Conservation (phyloP, 1,140 invertebrate genomes). For the Batillaria attramentaria region DNA sequence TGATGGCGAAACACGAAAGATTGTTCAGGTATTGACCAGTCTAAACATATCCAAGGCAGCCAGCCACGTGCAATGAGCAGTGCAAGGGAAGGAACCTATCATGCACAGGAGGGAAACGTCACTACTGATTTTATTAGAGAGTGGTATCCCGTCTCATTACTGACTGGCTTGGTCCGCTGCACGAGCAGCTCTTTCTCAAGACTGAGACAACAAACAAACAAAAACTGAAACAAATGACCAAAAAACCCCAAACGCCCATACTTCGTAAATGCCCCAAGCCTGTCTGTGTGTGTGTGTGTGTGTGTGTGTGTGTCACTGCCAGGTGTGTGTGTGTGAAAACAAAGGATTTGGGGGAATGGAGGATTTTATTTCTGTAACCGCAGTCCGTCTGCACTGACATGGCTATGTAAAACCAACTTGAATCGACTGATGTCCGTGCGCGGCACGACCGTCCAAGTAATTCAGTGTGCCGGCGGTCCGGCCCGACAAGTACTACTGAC, state of each 20-base stretch:
- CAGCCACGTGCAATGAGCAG: too few relatives aligned
- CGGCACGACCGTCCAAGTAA: too few relatives aligned
- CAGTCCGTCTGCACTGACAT: background rate
- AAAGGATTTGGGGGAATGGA: background rate
- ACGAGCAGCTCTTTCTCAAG: too few relatives aligned
- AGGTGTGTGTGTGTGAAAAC: background rate
- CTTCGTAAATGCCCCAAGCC: background rate
- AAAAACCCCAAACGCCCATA: background rate
- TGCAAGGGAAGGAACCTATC: too few relatives aligned
- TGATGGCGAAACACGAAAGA: too few relatives aligned
- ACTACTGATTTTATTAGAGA: background rate
- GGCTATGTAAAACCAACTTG: too few relatives aligned
- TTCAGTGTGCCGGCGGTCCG: background rate
- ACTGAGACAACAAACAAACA: background rate
- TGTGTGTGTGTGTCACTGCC: slow-evolving; percentile 7
- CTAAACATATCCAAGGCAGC: too few relatives aligned
- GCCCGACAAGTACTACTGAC: background rate
- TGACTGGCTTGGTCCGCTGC: background rate
- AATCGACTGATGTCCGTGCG: too few relatives aligned
- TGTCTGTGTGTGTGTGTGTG: slow-evolving; percentile 22
- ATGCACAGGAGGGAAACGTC: too few relatives aligned
- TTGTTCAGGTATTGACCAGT: too few relatives aligned
- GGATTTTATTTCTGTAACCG: background rate
- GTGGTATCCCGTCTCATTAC: background rate
- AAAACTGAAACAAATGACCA: background rate